phyloP scores from a whole-genome alignment of 2,113 vertebrate genomes.

The Colossoma macropomum region DNA sequence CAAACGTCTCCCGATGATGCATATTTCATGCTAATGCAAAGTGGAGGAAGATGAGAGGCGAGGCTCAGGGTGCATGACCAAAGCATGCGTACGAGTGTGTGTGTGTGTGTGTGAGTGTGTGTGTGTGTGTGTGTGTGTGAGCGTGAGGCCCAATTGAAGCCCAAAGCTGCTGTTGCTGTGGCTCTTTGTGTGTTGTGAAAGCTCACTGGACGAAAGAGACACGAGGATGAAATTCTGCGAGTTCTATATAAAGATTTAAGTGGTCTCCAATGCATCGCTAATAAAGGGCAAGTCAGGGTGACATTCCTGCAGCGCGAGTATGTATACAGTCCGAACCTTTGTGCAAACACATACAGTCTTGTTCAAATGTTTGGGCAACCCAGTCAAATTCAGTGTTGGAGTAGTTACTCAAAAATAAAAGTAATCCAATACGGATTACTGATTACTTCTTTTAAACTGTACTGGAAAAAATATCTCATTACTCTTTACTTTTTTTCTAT shows the following conservation, averaged over 20 bases:
- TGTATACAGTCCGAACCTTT: too few species aligned
- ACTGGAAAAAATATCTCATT: too few species aligned
- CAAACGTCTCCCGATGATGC: constrained; percentile 60
- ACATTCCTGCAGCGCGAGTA: too few species aligned
- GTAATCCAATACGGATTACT: too few species aligned
- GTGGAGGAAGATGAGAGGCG: constrained; percentile 65
- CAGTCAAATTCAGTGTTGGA: too few species aligned
- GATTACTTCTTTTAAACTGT: too few species aligned
- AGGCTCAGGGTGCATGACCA: constrained; percentile 59
- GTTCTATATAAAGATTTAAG: constrained; percentile 43
- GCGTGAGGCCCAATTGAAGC: constrained; percentile 8
- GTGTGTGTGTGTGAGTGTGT: constrained; percentile 4
- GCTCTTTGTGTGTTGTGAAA: constrained; percentile 38
- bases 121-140: not conserved
- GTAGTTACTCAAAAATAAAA: too few species aligned
- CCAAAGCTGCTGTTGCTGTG: constrained; percentile 28
- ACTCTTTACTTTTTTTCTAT: too few species aligned
- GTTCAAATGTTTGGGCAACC: too few species aligned
- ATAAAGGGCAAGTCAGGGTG: constrained; percentile 49
- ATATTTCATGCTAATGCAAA: constrained; percentile 71
- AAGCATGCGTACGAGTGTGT: not conserved
- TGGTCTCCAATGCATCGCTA: constrained; percentile 35
- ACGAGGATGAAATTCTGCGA: constrained; percentile 39
- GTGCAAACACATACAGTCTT: too few species aligned
- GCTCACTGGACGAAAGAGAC: constrained; percentile 32